These are phyloP conservation scores for Dysidea cf. avara DNA, from an alignment of 37 sponge, comb jelly and placozoan species.

Conservation along the genomic window DNA sequence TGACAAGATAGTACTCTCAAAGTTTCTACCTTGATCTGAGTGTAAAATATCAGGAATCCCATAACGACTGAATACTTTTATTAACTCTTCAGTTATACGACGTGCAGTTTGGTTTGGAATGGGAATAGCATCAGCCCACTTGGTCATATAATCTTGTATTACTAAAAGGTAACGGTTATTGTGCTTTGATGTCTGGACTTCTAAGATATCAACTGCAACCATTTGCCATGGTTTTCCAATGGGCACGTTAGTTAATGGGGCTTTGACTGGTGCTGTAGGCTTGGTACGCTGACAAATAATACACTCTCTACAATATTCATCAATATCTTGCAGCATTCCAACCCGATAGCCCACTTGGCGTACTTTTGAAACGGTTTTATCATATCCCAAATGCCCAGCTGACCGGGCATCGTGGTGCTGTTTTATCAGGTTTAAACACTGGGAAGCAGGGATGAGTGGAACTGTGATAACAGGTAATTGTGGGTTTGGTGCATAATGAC, in stretches of 20 bases:
- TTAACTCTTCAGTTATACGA: no score
- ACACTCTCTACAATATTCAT: slow-evolving; percentile 9
- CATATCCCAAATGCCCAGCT: not conserved
- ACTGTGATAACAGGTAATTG: not conserved
- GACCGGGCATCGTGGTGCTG: not conserved
- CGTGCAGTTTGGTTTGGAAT: no score
- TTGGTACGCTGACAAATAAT: not conserved
- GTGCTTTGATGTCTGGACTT: not conserved
- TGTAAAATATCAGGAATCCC: not conserved
- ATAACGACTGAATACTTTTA: not conserved
- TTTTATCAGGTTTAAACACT: not conserved
- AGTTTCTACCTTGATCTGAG: slow-evolving; percentile 34
- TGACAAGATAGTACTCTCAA: slow-evolving; percentile 10
- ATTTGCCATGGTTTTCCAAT: slow-evolving; percentile 12
- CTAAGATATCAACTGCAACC: slow-evolving; percentile 21
- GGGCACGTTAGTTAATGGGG: slow-evolving; percentile 7
- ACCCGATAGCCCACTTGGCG: slow-evolving; percentile 12
- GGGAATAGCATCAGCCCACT: no score
- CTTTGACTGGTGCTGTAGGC: not conserved
- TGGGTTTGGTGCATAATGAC: no score
- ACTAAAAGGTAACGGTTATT: not conserved
- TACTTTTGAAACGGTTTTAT: not conserved
- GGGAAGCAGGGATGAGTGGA: not conserved
- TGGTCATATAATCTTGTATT: not conserved
- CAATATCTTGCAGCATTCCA: slow-evolving; percentile 12